Evolutionary conservation across 2,888 invertebrate species (phyloP).

Genomic region (Rhaphigaster nebulosa): DNA sequence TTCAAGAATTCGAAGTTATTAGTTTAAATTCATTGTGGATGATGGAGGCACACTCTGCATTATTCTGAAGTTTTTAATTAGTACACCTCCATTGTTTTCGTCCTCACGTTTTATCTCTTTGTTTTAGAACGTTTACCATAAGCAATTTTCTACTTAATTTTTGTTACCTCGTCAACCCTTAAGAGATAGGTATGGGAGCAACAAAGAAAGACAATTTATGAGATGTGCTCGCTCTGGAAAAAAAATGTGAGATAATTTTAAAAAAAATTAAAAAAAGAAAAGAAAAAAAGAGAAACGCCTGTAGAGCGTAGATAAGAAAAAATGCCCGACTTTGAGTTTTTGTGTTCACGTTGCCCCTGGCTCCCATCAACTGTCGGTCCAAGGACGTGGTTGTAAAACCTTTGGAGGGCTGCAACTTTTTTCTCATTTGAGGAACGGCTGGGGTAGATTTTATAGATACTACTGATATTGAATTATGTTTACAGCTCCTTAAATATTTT

Average conservation of each 20-base stretch:
- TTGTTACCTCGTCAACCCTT: background rate
- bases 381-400: background rate
- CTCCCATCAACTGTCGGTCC: background rate
- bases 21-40: too few species aligned
- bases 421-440: background rate
- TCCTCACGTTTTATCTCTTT: background rate
- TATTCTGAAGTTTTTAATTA: too few species aligned
- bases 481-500: background rate
- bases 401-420: background rate
- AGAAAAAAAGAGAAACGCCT: background rate
- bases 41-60: too few species aligned
- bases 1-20: too few species aligned
- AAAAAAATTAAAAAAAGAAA: background rate
- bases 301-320: slow-evolving; percentile 9
- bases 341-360: background rate
- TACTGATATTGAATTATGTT: background rate
- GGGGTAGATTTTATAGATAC: background rate
- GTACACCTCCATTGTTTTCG: too few species aligned
- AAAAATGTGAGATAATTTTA: slow-evolving; percentile 9
- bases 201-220: slow-evolving; percentile 11
- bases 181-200: background rate
- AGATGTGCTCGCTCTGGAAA: background rate
- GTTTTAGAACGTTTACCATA: background rate
- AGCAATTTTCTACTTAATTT: background rate
- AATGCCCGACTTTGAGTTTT: slow-evolving; percentile 15